A percentile compares a stretch with the other conserved stretches of the same genome.
Conservation (phyloP, 2,888 invertebrate genomes). For the Lutraria lutraria region DNA sequence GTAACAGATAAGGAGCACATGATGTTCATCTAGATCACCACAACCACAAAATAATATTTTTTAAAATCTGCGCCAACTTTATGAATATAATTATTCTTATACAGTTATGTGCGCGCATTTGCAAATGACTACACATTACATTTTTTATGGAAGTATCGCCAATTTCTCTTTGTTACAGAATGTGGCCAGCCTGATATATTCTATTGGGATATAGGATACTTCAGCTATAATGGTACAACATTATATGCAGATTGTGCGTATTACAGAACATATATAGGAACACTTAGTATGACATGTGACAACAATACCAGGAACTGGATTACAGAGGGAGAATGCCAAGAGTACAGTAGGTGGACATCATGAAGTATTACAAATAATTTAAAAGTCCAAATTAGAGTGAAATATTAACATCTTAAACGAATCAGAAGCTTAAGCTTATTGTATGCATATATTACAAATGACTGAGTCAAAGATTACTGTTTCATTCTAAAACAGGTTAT, state of each 20-base stretch:
- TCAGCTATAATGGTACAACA: constrained; percentile 22
- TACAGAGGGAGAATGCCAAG: constrained; percentile 10
- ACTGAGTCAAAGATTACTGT: not conserved
- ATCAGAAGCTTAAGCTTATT: too few relatives aligned
- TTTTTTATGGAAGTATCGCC: too few relatives aligned
- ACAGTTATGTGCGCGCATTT: too few relatives aligned
- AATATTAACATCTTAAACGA: too few relatives aligned
- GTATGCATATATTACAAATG: too few relatives aligned
- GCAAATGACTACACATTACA: too few relatives aligned
- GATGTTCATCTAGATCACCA: too few relatives aligned
- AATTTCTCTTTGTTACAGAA: not conserved
- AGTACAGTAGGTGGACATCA: not conserved
- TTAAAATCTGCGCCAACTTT: too few relatives aligned
- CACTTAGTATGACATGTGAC: not conserved
- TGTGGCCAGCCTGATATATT: constrained; percentile 30
- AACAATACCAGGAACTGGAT: not conserved
- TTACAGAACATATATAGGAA: not conserved
- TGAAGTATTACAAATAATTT: not conserved
- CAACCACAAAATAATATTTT: too few relatives aligned
- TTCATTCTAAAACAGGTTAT: not conserved
- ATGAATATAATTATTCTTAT: too few relatives aligned
- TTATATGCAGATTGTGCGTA: constrained; percentile 33
- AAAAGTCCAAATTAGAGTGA: too few relatives aligned
- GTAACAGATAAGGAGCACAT: too few relatives aligned
- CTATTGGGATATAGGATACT: constrained; percentile 29